These are phyloP conservation scores for Calameuta pallipes DNA, from an alignment of 2,888 invertebrate genomes.

Conservation along the genomic window DNA sequence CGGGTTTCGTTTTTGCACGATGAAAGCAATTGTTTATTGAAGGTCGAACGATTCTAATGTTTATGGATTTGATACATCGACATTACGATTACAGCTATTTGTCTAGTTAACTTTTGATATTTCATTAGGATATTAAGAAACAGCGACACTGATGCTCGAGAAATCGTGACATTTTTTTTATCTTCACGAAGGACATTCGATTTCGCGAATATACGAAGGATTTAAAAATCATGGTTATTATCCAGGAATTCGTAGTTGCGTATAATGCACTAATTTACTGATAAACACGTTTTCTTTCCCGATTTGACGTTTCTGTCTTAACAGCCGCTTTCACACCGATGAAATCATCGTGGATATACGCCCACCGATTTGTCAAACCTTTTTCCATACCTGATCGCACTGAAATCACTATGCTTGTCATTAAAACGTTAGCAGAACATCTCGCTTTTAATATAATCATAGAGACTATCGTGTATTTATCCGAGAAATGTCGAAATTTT, in stretches of 20 bases:
- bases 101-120: neutral
- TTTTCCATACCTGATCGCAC: neutral
- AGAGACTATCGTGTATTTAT: neutral
- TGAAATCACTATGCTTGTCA: neutral
- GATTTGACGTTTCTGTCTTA: neutral
- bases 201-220: neutral
- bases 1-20: neutral
- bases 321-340: conserved; percentile 14
- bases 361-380: conserved; percentile 31
- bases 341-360: conserved; percentile 51
- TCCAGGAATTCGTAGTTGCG: neutral
- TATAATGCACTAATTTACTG: neutral
- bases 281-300: neutral
- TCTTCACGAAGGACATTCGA: neutral
- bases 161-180: neutral
- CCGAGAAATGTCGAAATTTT: conserved; percentile 21
- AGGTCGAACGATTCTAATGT: neutral
- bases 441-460: neutral
- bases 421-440: neutral
- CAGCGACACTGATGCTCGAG: neutral
- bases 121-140: neutral
- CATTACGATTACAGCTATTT: neutral
- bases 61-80: neutral
- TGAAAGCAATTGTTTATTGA: neutral
- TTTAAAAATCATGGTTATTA: neutral